These are phyloP conservation scores for Ips typographus DNA, from an alignment of 1,140 invertebrate genomes.

Conservation along the genomic window DNA sequence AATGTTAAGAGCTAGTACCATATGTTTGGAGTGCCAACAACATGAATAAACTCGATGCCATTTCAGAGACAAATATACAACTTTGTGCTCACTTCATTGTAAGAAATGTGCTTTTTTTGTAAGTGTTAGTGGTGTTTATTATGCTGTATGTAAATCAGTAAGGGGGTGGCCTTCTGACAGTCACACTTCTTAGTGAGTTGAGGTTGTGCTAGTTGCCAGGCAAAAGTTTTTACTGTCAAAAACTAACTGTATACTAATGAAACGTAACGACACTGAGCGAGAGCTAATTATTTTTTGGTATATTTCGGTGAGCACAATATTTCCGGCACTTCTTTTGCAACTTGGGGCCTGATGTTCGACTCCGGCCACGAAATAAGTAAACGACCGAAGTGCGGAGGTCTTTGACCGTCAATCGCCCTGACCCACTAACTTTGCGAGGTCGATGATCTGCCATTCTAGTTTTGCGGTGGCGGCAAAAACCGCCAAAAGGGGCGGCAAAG, in stretches of 20 bases:
- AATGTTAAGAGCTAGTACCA: constrained; percentile 1
- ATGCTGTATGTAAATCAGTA: too few species aligned
- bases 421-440: constrained; percentile 54
- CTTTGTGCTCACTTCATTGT: too few species aligned
- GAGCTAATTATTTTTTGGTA: constrained; percentile 21
- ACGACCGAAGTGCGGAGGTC: constrained; percentile 47
- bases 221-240: neutral
- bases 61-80: neutral
- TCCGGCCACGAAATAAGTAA: constrained; percentile 43
- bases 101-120: too few species aligned
- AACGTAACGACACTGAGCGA: constrained; percentile 1
- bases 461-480: constrained; percentile 42
- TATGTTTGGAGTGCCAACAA: constrained; percentile 3
- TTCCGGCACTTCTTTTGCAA: constrained; percentile 33
- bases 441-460: constrained; percentile 53
- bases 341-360: constrained; percentile 15
- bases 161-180: too few species aligned
- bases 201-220: neutral
- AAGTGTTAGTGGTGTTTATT: too few species aligned
- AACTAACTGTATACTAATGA: constrained; percentile 13
- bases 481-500: constrained; percentile 18
- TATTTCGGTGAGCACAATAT: constrained; percentile 25
- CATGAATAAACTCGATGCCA: constrained; percentile 2
- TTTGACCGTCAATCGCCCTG: constrained; percentile 50
- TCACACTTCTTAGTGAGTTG: too few species aligned